Percentiles rank a stretch among this genome's conserved stretches.
These are phyloP conservation scores for Sebastolobus alascanus DNA, from an alignment of 2,797 vertebrate species.

Conservation along the genomic window DNA sequence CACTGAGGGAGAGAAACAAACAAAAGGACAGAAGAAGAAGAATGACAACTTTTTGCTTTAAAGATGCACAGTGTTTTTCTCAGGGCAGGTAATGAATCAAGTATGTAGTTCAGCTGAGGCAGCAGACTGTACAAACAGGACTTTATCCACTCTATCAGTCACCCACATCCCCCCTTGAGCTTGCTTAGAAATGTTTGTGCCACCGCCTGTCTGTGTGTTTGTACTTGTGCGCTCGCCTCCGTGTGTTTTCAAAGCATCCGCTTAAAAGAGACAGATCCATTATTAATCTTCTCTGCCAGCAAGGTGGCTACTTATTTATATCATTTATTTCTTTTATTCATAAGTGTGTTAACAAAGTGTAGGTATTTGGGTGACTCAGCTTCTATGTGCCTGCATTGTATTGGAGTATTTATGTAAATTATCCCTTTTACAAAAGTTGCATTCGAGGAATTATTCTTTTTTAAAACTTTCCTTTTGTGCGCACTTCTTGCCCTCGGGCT, in stretches of 20 bases:
- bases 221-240: neutral
- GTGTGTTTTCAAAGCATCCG: slow-evolving; percentile 27
- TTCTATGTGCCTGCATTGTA: neutral
- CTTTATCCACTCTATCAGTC: slow-evolving; percentile 54
- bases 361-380: slow-evolving; percentile 23
- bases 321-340: slow-evolving; percentile 34
- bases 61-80: slow-evolving; percentile 19
- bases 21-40: neutral
- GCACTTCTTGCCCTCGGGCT: slow-evolving; percentile 10
- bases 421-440: slow-evolving; percentile 9
- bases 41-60: neutral
- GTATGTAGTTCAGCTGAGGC: slow-evolving; percentile 38
- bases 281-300: slow-evolving; percentile 32
- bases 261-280: slow-evolving; percentile 40
- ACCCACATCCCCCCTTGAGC: slow-evolving; percentile 31
- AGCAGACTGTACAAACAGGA: slow-evolving; percentile 34
- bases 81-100: slow-evolving; percentile 50
- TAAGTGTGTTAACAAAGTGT: slow-evolving; percentile 22
- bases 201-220: slow-evolving; percentile 7
- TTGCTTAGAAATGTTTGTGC: slow-evolving; percentile 43
- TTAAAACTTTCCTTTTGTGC: neutral
- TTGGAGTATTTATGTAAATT: slow-evolving; percentile 16
- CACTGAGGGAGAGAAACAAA: neutral
- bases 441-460: slow-evolving; percentile 12
- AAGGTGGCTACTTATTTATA: slow-evolving; percentile 26